Conservation (phyloP, 2,797 vertebrate species). For the Eutrigla gurnardus region DNA sequence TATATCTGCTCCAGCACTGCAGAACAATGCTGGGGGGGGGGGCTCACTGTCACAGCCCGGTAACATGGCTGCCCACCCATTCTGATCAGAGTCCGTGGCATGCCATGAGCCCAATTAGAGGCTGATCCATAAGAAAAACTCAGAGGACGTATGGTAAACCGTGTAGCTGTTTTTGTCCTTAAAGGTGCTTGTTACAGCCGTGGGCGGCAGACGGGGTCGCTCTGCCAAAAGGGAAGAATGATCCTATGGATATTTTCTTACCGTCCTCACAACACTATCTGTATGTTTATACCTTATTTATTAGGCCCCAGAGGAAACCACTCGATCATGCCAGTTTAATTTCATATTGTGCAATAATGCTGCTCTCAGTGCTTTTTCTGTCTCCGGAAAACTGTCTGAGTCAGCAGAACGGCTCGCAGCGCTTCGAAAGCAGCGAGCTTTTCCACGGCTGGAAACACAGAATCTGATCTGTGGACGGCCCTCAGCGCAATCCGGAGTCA, state of each 20-base stretch:
- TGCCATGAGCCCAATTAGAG: slow-evolving; percentile 76
- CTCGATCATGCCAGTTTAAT: slow-evolving; percentile 65
- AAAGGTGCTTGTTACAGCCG: slow-evolving; percentile 31
- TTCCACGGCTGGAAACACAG: slow-evolving; percentile 55
- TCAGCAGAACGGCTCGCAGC: slow-evolving; percentile 65
- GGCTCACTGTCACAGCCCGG: slow-evolving; percentile 64
- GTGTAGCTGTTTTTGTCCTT: slow-evolving; percentile 35
- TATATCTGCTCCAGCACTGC: slow-evolving; percentile 81
- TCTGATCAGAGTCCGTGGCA: slow-evolving; percentile 76
- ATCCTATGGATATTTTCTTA: slow-evolving; percentile 43
- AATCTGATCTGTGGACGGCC: slow-evolving; percentile 67
- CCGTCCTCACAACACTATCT: slow-evolving; percentile 15
- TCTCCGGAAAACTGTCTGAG: slow-evolving; percentile 72
- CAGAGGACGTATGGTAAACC: slow-evolving; percentile 52
- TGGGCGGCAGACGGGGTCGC: slow-evolving; percentile 11
- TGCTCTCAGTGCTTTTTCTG: slow-evolving; percentile 67
- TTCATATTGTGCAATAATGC: slow-evolving; percentile 68
- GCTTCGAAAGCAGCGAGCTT: slow-evolving; percentile 39
- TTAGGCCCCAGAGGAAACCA: slow-evolving; percentile 54
- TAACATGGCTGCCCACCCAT: slow-evolving; percentile 80
- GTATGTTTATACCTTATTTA: slow-evolving; percentile 59
- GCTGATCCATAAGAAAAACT: slow-evolving; percentile 67
- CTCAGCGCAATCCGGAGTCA: slow-evolving; percentile 56
- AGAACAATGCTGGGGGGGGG: slow-evolving; percentile 71
- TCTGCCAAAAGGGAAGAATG: slow-evolving; percentile 25